Base-by-base conservation (phyloP, 1,140 invertebrate species). In the Heterodera carotae region DNA sequence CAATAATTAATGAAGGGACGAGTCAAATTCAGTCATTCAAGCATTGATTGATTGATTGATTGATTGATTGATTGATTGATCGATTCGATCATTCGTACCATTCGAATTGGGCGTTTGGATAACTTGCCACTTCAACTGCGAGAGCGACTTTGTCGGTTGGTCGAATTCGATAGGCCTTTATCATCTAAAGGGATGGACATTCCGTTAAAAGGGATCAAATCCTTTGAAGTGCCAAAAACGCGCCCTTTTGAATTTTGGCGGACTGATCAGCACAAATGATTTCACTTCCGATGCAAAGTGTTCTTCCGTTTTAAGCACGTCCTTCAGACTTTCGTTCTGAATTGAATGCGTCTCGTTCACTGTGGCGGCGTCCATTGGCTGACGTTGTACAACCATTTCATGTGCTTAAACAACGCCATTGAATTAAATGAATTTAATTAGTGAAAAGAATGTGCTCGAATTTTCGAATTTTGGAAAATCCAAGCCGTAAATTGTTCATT, bases 271-370 rank as follows among this genome's bases (percentile, higher is more conserved):
- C 1, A 83, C 80, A 80, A 86, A 85, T 27, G 82, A 81, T 39
- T 81, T 83, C 73, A 86, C 84, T 76, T 86, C 85, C 12, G 84
- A 84, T 36, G 81, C 77, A 79, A 84, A 86, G 79, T 86, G 84
- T 56, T 86, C 85, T 82, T 86, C 85, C 31, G 84, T 86, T 39
- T 60, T 84, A 18, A 77, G 77, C 27, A 79, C 73, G 34, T 84
- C 80, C 67, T 84, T 79, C 22, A 77, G 69, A 39, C 84, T 85
- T 48, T 83, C 83, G 34, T 78, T 80, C 12, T 76, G 73, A n/a
- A 85, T 74, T 33, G 84, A 43, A 79, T 85, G 84, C 8, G 84
- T 85, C 66, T 85, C 82, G 56, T 80, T 76, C 29, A 84, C 56
- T 25, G 84, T 85, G 29, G 27, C 34, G 69, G 27, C 69, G 69